A percentile compares a stretch with the other conserved stretches of the same genome.
Evolutionary conservation across 2,113 vertebrate genomes (phyloP).

Genomic region (Gymnobelideus leadbeateri): DNA sequence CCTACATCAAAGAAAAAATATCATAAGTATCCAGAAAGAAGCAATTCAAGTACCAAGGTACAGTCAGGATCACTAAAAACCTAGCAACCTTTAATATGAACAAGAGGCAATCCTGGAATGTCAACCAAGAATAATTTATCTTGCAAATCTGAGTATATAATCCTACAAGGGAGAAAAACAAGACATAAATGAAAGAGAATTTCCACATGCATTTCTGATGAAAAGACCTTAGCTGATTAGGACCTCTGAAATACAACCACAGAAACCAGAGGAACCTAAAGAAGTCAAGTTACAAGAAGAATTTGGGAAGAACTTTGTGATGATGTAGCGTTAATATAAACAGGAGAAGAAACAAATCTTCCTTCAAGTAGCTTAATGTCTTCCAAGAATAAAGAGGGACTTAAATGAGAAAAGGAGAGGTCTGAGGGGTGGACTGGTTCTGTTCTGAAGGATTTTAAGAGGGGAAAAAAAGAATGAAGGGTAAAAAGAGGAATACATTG

Average conservation of each 20-base stretch:
- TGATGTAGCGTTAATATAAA: background rate
- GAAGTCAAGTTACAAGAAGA: background rate
- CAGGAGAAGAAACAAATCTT: background rate
- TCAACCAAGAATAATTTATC: background rate
- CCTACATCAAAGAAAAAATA: background rate
- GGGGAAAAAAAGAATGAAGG: background rate
- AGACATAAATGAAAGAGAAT: background rate
- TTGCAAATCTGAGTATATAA: background rate
- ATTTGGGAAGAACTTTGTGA: background rate
- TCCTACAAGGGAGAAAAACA: background rate
- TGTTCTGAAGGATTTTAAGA: background rate
- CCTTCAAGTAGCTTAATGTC: background rate
- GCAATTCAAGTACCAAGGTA: background rate
- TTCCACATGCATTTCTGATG: background rate
- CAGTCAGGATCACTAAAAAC: background rate
- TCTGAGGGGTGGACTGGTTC: background rate
- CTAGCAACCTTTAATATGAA: background rate
- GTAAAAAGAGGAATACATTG: background rate
- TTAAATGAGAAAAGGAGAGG: background rate
- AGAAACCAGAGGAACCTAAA: background rate
- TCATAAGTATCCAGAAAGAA: background rate
- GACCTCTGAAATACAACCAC: background rate
- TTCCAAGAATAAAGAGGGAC: background rate
- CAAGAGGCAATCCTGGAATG: background rate
- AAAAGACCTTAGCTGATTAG: background rate